Percentiles rank a stretch among this genome's conserved stretches.
These are phyloP conservation scores for Rhagologus leucostigma DNA, from an alignment of 2,113 vertebrate genomes.

Conservation along the genomic window DNA sequence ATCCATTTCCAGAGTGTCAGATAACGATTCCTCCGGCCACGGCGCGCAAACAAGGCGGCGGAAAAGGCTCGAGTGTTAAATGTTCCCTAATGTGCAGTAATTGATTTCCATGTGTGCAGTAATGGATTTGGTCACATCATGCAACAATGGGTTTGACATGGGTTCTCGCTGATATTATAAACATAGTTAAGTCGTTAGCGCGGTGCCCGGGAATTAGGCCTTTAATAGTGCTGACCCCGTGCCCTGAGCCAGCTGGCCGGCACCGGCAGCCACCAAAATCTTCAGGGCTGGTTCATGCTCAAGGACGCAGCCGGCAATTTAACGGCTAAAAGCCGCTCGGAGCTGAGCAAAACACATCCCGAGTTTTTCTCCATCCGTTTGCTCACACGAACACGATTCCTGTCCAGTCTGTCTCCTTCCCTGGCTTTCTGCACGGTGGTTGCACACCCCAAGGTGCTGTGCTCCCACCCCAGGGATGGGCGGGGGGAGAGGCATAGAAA, in stretches of 20 bases:
- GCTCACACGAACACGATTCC: fast-evolving
- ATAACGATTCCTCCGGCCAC: constrained; percentile 25
- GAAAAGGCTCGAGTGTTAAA: constrained; percentile 63
- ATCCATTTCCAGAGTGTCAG: constrained; percentile 17
- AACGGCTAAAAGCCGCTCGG: fast-evolving
- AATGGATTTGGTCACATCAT: constrained; percentile 50
- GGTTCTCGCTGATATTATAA: constrained; percentile 42
- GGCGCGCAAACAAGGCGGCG: constrained; percentile 11
- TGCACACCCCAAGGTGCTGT: too few relatives aligned
- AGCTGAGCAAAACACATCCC: fast-evolving
- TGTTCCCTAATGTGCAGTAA: constrained; percentile 62
- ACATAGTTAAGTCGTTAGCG: constrained; percentile 13
- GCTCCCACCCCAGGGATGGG: neutral
- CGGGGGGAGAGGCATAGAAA: neutral
- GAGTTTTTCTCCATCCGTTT: fast-evolving
- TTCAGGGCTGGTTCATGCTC: neutral
- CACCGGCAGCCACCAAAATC: neutral
- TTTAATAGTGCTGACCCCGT: neutral
- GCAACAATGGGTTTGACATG: constrained; percentile 66
- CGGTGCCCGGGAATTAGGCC: neutral
- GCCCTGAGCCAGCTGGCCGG: neutral
- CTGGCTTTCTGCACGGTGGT: fast-evolving
- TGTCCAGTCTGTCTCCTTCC: neutral
- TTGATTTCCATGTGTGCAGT: constrained; percentile 63
- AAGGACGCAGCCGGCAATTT: neutral